phyloP scores from a whole-genome alignment of 2,888 invertebrate species.

The Parnassius mnemosyne region DNA sequence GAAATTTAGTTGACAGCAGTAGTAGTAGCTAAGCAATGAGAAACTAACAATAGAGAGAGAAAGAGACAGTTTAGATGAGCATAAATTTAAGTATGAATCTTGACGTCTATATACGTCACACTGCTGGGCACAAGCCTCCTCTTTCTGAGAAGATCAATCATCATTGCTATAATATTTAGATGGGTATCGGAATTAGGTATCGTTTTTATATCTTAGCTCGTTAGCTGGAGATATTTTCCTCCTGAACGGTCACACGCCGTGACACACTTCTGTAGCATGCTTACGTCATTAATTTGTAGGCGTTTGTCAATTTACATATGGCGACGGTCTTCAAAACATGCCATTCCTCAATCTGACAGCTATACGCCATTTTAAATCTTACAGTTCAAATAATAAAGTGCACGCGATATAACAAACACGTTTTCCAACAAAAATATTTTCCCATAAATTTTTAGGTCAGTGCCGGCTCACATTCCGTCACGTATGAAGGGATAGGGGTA shows the following conservation, averaged over 20 bases:
- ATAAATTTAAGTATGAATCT: too few species aligned
- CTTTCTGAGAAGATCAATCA: too few species aligned
- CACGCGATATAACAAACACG: slow-evolving; percentile 29
- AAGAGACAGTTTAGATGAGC: too few species aligned
- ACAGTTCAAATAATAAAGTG: slow-evolving; percentile 36
- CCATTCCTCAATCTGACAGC: slow-evolving; percentile 30
- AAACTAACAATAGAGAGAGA: too few species aligned
- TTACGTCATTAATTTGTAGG: slow-evolving; percentile 62
- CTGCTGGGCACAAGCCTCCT: too few species aligned
- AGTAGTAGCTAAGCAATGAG: too few species aligned
- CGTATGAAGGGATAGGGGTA: slow-evolving; percentile 64
- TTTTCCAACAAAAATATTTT: slow-evolving; percentile 51
- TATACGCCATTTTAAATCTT: slow-evolving; percentile 38
- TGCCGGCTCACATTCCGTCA: slow-evolving; percentile 61
- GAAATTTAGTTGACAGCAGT: too few species aligned
- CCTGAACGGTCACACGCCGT: slow-evolving; percentile 38
- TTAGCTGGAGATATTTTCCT: slow-evolving; percentile 28
- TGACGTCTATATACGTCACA: too few species aligned
- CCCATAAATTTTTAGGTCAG: slow-evolving; percentile 71
- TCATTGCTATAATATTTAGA: slow-evolving; percentile 9
- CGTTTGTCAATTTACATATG: slow-evolving; percentile 50
- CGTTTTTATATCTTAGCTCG: slow-evolving; percentile 13
- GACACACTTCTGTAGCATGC: slow-evolving; percentile 42
- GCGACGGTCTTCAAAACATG: slow-evolving; percentile 35
- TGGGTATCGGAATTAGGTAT: slow-evolving; percentile 26